phyloP scores from a whole-genome alignment of 2,888 invertebrate species.

The Orchesella flavescens region DNA sequence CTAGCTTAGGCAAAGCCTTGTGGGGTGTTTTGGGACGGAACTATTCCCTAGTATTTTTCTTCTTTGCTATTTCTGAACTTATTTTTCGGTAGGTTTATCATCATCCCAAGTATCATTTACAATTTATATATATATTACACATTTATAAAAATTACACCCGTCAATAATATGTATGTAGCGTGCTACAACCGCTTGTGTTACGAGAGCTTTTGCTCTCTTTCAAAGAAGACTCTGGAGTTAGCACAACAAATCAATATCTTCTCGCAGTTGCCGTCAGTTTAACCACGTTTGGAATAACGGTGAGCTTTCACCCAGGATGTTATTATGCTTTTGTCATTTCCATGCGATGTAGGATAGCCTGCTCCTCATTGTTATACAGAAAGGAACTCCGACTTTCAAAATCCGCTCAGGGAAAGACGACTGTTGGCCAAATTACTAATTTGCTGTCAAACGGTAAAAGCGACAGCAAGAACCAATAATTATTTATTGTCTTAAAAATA shows the following conservation, averaged over 20 bases:
- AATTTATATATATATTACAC: not conserved
- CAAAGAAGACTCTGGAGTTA: not conserved
- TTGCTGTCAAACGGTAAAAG: conserved; percentile 93
- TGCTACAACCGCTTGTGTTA: conserved; percentile 47
- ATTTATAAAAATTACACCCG: not conserved
- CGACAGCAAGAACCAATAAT: too few species aligned
- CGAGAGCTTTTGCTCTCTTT: conserved; percentile 54
- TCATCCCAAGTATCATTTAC: too few species aligned
- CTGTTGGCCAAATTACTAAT: conserved; percentile 94
- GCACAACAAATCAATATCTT: conserved; percentile 80
- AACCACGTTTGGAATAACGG: conserved; percentile 82
- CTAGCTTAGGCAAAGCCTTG: conserved; percentile 50
- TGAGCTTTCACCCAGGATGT: conserved; percentile 90
- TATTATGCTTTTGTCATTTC: conserved; percentile 81
- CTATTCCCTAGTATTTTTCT: conserved; percentile 34
- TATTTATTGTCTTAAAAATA: conserved; percentile 17
- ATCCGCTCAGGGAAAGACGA: conserved; percentile 87
- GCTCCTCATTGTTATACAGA: conserved; percentile 87
- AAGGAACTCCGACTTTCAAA: conserved; percentile 81
- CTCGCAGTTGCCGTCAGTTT: conserved; percentile 84
- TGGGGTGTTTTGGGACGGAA: conserved; percentile 45
- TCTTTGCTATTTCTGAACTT: conserved; percentile 42
- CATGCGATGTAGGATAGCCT: conserved; percentile 86
- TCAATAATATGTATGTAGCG: not conserved
- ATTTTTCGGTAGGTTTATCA: conserved; percentile 44